Conservation (phyloP, 2,888 invertebrate genomes). For the Hypercompe scribonia region DNA sequence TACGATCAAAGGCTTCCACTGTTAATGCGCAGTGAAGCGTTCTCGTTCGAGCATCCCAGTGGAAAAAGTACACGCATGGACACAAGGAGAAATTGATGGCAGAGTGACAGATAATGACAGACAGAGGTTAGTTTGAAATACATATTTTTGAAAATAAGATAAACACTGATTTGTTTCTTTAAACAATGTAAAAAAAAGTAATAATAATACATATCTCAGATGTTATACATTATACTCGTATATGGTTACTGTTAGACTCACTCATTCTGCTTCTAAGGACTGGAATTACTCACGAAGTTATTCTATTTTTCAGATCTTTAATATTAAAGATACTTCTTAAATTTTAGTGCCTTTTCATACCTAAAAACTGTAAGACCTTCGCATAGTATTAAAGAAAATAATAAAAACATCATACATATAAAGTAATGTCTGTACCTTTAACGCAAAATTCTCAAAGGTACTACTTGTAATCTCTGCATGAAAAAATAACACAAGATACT, state of each 20-base stretch:
- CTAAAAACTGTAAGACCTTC: not conserved
- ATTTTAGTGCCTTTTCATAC: too few relatives aligned
- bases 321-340: not conserved
- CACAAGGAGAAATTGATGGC: conserved; percentile 32
- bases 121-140: conserved; percentile 4
- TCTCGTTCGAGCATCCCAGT: conserved; percentile 25
- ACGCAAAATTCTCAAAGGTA: too few relatives aligned
- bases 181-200: too few relatives aligned
- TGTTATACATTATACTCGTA: too few relatives aligned
- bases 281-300: not conserved
- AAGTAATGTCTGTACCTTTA: too few relatives aligned
- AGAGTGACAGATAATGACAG: conserved; percentile 9
- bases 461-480: too few relatives aligned
- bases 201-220: too few relatives aligned
- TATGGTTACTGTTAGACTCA: too few relatives aligned
- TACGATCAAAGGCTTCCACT: conserved; percentile 44
- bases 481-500: not conserved
- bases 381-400: not conserved
- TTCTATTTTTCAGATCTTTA: too few relatives aligned
- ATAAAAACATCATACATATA: not conserved
- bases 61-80: conserved; percentile 44
- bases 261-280: not conserved
- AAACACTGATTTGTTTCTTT: too few relatives aligned
- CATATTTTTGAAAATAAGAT: not conserved
- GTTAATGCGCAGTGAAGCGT: conserved; percentile 40